Percentiles rank a stretch among this genome's conserved stretches.
Evolutionary conservation across 2,888 invertebrate species (phyloP).

Genomic region (Erpobdella octoculata): DNA sequence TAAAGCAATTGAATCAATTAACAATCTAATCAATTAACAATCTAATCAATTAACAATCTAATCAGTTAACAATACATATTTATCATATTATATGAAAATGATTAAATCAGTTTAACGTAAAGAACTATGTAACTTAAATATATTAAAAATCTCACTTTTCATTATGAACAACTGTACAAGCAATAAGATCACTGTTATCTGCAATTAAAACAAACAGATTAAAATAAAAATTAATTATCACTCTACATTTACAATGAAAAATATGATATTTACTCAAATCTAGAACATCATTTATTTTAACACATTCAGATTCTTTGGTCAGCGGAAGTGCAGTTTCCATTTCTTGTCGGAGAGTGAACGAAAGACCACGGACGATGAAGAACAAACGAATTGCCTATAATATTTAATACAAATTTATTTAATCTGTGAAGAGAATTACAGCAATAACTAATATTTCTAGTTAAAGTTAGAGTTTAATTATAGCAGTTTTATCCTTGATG

Average conservation of each 20-base stretch:
- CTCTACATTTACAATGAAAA: background rate
- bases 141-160: slow-evolving; percentile 60
- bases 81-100: no score
- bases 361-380: slow-evolving; percentile 61
- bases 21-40: background rate
- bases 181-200: slow-evolving; percentile 96
- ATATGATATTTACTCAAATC: slow-evolving; percentile 71
- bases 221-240: background rate
- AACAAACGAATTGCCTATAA: slow-evolving; percentile 76
- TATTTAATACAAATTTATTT: no score
- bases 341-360: slow-evolving; percentile 71
- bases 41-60: background rate
- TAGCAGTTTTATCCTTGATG: no score
- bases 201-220: slow-evolving; percentile 36
- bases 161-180: slow-evolving; percentile 83
- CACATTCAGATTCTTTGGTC: slow-evolving; percentile 76
- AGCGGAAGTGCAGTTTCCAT: slow-evolving; percentile 78
- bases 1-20: background rate
- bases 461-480: no score
- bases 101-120: no score
- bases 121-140: no score
- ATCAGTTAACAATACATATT: background rate
- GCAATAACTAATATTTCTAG: no score
- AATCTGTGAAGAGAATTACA: no score
- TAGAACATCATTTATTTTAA: slow-evolving; percentile 84